These are phyloP conservation scores for Triplophysa yarkandensis DNA, from an alignment of 2,797 vertebrate genomes.

Conservation along the genomic window DNA sequence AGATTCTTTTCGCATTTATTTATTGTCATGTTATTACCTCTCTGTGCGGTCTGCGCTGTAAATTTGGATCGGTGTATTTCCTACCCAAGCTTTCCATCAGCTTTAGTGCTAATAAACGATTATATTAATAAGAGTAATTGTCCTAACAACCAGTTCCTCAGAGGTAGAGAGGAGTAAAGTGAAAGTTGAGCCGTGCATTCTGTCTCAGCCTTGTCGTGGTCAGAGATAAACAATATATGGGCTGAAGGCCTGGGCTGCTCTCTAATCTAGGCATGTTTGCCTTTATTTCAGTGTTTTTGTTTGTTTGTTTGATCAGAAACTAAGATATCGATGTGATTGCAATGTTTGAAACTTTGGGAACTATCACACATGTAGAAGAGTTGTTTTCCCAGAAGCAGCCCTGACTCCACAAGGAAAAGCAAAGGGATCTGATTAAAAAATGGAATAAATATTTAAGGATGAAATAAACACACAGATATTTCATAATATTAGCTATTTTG, in stretches of 20 bases:
- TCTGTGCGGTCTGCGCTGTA: constrained; percentile 23
- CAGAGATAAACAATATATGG: background rate
- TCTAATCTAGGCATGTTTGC: background rate
- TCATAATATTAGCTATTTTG: background rate
- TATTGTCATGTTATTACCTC: background rate
- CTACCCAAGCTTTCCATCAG: background rate
- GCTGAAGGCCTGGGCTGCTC: background rate
- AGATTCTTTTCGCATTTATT: constrained; percentile 20
- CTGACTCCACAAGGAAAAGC: background rate
- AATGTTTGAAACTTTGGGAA: background rate
- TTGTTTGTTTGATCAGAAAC: constrained; percentile 23
- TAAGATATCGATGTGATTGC: constrained; percentile 4
- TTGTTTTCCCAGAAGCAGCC: background rate
- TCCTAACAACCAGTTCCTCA: background rate
- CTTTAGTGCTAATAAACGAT: background rate
- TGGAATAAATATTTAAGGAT: background rate
- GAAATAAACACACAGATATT: background rate
- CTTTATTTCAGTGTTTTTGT: constrained; percentile 2
- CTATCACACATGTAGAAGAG: background rate
- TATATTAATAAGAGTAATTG: constrained; percentile 3
- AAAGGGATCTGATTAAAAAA: background rate
- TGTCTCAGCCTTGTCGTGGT: background rate
- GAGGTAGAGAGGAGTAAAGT: background rate
- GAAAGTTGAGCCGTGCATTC: background rate
- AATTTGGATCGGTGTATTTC: constrained; percentile 17